Evolutionary conservation across 2,888 invertebrate species (phyloP), one percentile per base, ranked within the genome.

Genomic region (Oasisia sp.): DNA sequence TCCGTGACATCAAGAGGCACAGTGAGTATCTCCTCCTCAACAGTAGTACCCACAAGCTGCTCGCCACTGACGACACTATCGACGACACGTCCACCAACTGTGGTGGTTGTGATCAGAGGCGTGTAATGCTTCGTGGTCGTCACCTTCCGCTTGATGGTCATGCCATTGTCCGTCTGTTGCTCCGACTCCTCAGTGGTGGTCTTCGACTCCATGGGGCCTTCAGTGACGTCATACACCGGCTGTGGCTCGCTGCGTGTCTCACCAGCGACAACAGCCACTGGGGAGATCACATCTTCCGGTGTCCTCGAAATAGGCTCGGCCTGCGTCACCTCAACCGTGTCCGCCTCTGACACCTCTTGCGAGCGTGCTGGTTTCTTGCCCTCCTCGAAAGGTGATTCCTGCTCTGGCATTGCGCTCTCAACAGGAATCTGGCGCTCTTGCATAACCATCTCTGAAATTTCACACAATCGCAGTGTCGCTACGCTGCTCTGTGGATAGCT

Each of bases 31-130:
- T 91, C 58, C 89, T 92, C 92, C 14, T 92, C 91, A n/a, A 92
- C 92, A 74, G 90, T 91, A 2, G 89, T 92, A 5, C 93, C 93
- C 32, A 92, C 92, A 27, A 50, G 58, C 44, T 74, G 89, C 19
- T 92, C 91, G 32, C 92, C 91, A 19, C 89, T 92, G 38, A 89
- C 92, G n/a, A 92, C 89, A 89, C 91, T 92, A 89, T 74, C 92
- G 32, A 74, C 27, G n/a, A 74, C n/a, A 74, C 74, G 74, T 27
- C 74, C 74, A 19, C 74, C 74, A 74, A 74, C 74, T n/a, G 74
- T 74, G 74, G 74, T 74, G 74, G 27, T 74, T n/a, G 19, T 74
- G 27, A 74, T 74, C 0, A 74, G 74, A 74, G 74, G 74, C n/a
- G 74, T 74, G 74, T 74, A 74, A 74, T 74, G 74, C 74, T 74